Evolutionary conservation across 2,113 vertebrate genomes (phyloP).

Genomic region (Rissa tridactyla): DNA sequence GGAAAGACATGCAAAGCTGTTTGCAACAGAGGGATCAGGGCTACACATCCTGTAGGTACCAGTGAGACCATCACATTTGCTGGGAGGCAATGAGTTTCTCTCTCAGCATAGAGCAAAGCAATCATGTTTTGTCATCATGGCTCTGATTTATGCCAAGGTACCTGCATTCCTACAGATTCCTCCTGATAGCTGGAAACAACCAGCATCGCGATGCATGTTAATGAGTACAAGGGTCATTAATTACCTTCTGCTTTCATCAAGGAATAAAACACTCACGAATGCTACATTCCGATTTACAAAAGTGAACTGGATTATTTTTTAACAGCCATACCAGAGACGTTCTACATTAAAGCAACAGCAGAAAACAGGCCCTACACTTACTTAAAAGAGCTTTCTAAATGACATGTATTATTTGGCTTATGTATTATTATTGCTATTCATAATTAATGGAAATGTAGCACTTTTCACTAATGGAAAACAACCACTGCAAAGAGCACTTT

Average conservation of each 20-base stretch:
- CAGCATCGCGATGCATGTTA: background rate
- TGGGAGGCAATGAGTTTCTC: background rate
- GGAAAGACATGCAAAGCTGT: background rate
- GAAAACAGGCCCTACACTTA: background rate
- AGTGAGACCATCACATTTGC: background rate
- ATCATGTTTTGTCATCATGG: too few relatives aligned
- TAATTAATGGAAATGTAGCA: conserved; percentile 26
- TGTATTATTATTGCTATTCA: background rate
- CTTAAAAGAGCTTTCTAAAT: background rate
- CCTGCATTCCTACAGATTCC: background rate
- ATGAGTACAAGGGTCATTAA: background rate
- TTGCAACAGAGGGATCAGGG: background rate
- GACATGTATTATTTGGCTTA: background rate
- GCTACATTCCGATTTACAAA: background rate
- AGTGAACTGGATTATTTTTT: background rate
- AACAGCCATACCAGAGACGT: background rate
- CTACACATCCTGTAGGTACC: accelerated
- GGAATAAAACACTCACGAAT: background rate
- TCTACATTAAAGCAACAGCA: background rate
- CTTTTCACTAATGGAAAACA: conserved; percentile 27
- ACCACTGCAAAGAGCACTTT: background rate
- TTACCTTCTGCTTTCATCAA: background rate
- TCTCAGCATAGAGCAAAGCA: background rate
- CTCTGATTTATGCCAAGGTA: background rate
- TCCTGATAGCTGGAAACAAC: background rate